Evolutionary conservation across 2,113 vertebrate genomes (phyloP), one percentile per base, ranked within the genome.

Genomic region (Brachionichthys hirsutus): DNA sequence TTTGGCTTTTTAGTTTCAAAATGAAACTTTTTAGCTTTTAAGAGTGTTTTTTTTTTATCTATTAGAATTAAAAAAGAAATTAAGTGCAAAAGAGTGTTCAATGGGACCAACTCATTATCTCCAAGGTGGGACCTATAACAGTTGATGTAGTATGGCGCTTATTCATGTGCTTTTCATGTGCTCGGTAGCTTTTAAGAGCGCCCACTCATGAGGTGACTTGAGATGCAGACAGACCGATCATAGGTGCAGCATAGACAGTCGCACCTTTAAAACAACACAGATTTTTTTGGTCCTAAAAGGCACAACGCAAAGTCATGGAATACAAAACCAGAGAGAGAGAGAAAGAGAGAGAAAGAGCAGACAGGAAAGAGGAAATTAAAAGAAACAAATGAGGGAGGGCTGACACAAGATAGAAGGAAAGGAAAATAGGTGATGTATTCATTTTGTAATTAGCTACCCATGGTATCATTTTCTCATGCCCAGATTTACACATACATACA

Each of bases 371-470:
- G n/a, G 24, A 57, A 51, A 20, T 58, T 67, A 80, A 77, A 84
- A 73, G 44, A 72, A 74, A 78, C 61, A 54, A 67, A 56, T 70
- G 36, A 41, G 18, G 40, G 42, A 36, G 49, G 55, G 14, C 49
- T 60, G 66, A 66, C 53, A 70, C 36, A 43, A 75, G 59, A 47
- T 62, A 57, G 52, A 56, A 54, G 41, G 48, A 54, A 50, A 67
- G 59, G 55, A 34, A 71, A 54, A 46, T 57, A 80, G 74, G 83
- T 73, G 58, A 70, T 24, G 9, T 66, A 81, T 84, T 84, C 57
- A 54, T 47, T 75, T 46, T 13, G 18, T 73, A 74, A 84, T 75
- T 67, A 72, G n/a, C n/a, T n/a, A 74, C 54, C 59, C 20, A 51
- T 62, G 60, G 80, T 76, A 66, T 50, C 47, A 72, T 46, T 84